Evolutionary conservation across 2,888 invertebrate species (phyloP), one percentile per base, ranked within the genome.

Genomic region (Leptinotarsa juncta): DNA sequence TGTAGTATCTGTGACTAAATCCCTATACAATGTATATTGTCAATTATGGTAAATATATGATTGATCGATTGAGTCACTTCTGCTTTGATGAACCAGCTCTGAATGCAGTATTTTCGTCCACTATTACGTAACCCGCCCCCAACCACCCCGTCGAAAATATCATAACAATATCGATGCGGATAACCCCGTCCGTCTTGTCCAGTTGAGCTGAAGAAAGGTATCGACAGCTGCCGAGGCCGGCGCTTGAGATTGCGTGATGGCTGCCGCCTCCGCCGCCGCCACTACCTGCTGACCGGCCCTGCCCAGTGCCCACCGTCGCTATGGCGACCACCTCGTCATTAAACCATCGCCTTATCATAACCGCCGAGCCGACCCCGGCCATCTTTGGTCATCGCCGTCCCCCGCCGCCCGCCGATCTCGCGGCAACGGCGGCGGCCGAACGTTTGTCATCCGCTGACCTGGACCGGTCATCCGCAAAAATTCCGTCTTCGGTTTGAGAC

Each of bases 301-400:
- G 88, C 88, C 88, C 89, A 88, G 87, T 87, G 88, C 87, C 88
- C 87, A 86, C 87, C 88, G 89, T 89, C 85, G 84, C 86, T 88
- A 89, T 89, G 87, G 87, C 87, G 87, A 89, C 89, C 88, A 88
- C 88, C 88, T 88, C 88, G 89, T 89, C 89, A 89, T 89, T 89
- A 89, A 89, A 89, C 88, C 88, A 89, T 89, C 89, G 89, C 89
- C 89, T 89, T 89, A 89, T 89, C 89, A 89, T 89, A 89, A 89
- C 89, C 89, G 88, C 88, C 88, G 81, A 81, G 82, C 84, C 87
- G 87, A 84, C 83, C 84, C 84, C 88, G 86, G 87, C 87, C 87
- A 87, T 87, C 87, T 87, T 87, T 87, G 87, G 87, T 85, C 86
- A 87, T 87, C 86, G 83, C 85, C 83, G 85, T 84, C 80, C 81